Evolutionary conservation across 2,113 vertebrate genomes (phyloP).

Genomic region (Circaetus gallicus): DNA sequence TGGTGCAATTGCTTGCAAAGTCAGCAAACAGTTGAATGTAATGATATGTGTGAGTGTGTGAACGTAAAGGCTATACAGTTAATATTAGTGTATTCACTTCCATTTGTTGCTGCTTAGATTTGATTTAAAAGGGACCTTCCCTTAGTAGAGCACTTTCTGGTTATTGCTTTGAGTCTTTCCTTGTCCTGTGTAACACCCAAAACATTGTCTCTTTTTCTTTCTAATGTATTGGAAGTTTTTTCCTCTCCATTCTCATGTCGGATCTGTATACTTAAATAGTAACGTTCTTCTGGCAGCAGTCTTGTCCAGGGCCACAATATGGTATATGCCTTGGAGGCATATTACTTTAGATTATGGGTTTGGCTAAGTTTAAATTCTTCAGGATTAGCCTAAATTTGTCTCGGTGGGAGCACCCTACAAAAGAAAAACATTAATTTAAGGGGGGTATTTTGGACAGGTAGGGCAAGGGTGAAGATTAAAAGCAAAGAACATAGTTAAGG

Average conservation of each 20-base stretch:
- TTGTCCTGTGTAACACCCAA: background rate
- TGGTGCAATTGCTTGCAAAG: background rate
- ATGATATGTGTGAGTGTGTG: background rate
- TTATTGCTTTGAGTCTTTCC: background rate
- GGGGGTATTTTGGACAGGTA: background rate
- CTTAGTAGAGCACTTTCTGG: background rate
- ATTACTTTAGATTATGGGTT: background rate
- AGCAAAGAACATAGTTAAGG: background rate
- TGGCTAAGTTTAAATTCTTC: background rate
- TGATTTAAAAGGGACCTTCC: background rate
- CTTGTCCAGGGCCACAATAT: background rate
- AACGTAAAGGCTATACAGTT: background rate
- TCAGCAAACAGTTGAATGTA: background rate
- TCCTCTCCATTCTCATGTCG: background rate
- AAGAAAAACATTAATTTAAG: background rate
- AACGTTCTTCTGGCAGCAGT: background rate
- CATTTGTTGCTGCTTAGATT: background rate
- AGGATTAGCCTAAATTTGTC: background rate
- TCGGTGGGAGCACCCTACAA: background rate
- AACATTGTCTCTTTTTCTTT: background rate
- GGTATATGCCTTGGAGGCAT: background rate
- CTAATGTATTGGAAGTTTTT: background rate
- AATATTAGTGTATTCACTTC: background rate
- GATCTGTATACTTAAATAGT: background rate
- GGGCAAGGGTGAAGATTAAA: background rate